These are phyloP conservation scores for Petrosia ficiformis DNA, from an alignment of 37 sponge, comb jelly and placozoan species.

Conservation along the genomic window DNA sequence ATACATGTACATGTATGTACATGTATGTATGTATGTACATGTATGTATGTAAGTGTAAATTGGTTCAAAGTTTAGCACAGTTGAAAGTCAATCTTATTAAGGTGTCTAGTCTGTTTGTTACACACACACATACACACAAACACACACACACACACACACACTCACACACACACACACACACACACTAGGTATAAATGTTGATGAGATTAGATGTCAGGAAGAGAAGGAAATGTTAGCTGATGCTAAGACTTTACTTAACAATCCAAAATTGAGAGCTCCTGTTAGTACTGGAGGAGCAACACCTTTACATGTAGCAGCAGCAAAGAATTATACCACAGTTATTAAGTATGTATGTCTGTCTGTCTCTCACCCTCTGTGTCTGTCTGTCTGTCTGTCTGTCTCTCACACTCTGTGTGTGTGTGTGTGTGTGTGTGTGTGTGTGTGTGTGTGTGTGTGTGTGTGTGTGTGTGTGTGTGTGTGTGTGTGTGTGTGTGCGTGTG, in stretches of 20 bases:
- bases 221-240: conserved; percentile 64
- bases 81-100: background rate
- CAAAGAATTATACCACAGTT: conserved; percentile 72
- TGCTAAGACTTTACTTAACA: conserved; percentile 57
- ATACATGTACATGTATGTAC: too few relatives aligned
- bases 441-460: background rate
- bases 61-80: too few relatives aligned
- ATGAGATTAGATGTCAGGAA: conserved; percentile 50
- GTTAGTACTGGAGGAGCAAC: conserved; percentile 51
- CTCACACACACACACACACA: conserved; percentile 1
- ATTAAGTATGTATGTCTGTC: conserved; percentile 54
- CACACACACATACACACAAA: too few relatives aligned
- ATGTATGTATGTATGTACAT: too few relatives aligned
- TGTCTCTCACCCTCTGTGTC: conserved; percentile 10
- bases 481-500: background rate
- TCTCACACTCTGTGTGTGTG: background rate
- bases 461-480: background rate
- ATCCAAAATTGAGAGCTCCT: conserved; percentile 14
- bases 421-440: background rate
- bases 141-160: too few relatives aligned
- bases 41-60: too few relatives aligned
- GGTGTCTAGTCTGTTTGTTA: too few relatives aligned
- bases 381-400: conserved; percentile 21
- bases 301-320: conserved; percentile 80
- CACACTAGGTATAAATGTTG: conserved; percentile 53